Evolutionary conservation across 2,888 invertebrate species (phyloP).

Genomic region (Pristionchus entomophagus): DNA sequence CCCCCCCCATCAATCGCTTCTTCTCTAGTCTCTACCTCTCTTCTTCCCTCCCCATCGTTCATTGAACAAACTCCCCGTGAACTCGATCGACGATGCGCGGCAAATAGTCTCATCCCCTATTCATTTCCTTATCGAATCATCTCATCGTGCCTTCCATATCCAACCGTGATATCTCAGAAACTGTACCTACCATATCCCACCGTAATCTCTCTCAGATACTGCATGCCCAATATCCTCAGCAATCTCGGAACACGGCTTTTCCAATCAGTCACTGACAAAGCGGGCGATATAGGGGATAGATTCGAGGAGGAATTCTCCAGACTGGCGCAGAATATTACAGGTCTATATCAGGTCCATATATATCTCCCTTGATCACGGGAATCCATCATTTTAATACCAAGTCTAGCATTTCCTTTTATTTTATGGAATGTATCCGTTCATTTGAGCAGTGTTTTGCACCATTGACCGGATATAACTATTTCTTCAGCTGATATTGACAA

Average conservation of each 20-base stretch:
- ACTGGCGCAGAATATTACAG: constrained; percentile 61
- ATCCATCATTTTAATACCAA: too few species aligned
- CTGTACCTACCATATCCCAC: neutral
- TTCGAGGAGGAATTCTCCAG: constrained; percentile 63
- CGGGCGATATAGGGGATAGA: constrained; percentile 65
- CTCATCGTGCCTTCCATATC: neutral
- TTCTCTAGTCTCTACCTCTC: constrained; percentile 22
- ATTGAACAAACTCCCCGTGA: constrained; percentile 12
- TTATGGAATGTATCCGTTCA: neutral
- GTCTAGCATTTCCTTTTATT: too few species aligned
- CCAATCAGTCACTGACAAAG: constrained; percentile 65
- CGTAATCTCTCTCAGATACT: constrained; percentile 5
- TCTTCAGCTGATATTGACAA: constrained; percentile 63
- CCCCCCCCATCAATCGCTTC: constrained; percentile 25
- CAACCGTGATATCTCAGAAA: neutral
- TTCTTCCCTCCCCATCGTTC: constrained; percentile 6
- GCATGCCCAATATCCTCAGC: constrained; percentile 59
- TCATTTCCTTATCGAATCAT: neutral
- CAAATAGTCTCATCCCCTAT: neutral
- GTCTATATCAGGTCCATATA: constrained; percentile 44
- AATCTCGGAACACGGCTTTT: constrained; percentile 61
- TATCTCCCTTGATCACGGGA: neutral
- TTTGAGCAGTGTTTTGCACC: neutral
- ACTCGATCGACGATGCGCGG: constrained; percentile 9
- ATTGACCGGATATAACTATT: neutral